These are phyloP conservation scores for Tribolium castaneum DNA, from an alignment of 1,140 invertebrate species.

Conservation along the genomic window DNA sequence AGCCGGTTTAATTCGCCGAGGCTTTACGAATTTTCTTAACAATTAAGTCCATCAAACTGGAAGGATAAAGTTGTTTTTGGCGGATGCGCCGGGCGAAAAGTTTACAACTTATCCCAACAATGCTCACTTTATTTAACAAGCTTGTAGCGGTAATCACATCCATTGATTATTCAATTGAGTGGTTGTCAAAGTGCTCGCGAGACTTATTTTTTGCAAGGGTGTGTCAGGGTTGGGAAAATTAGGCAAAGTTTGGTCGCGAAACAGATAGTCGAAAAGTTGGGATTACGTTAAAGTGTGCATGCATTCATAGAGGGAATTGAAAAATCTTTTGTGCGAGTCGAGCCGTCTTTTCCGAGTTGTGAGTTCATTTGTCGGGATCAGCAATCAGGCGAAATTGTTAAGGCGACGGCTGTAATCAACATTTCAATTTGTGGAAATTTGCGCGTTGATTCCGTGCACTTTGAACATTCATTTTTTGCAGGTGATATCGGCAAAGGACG, in stretches of 20 bases:
- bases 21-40: conserved; percentile 25
- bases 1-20: not conserved
- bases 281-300: not conserved
- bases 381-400: conserved; percentile 17
- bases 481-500: conserved; percentile 25
- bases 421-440: conserved; percentile 33
- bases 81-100: conserved; percentile 21
- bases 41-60: conserved; percentile 11
- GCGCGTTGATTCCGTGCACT: conserved; percentile 27
- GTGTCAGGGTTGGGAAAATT: too few relatives aligned
- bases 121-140: conserved; percentile 8
- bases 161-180: not conserved
- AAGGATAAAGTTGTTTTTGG: conserved; percentile 17
- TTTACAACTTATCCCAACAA: not conserved
- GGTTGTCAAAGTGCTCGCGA: not conserved
- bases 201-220: not conserved
- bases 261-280: too few relatives aligned
- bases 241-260: too few relatives aligned
- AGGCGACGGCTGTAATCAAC: conserved; percentile 12
- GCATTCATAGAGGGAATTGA: not conserved
- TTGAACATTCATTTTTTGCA: conserved; percentile 29
- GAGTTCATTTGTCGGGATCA: not conserved
- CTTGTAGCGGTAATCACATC: not conserved
- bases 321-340: not conserved
- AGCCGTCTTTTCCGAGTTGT: not conserved